These are phyloP conservation scores for Ondatra zibethicus DNA, from an alignment of 2,113 vertebrate species.

Conservation along the genomic window DNA sequence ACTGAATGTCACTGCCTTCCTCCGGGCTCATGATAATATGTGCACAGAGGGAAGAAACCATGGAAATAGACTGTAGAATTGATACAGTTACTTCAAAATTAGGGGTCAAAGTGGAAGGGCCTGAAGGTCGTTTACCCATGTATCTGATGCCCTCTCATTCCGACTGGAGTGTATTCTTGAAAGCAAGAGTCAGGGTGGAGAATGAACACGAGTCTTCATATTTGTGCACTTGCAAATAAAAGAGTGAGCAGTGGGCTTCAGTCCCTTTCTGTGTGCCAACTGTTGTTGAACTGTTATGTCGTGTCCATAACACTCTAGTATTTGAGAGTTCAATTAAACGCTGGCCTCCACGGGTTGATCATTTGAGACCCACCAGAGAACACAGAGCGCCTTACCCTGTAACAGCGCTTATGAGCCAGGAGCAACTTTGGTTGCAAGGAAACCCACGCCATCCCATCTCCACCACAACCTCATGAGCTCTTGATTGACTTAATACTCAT, in stretches of 20 bases:
- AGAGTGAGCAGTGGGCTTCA: background rate
- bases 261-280: too few species aligned
- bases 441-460: too few species aligned
- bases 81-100: background rate
- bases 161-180: background rate
- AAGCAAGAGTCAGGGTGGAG: background rate
- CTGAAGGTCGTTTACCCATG: background rate
- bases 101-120: background rate
- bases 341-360: background rate
- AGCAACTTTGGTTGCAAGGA: too few species aligned
- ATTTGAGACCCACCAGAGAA: background rate
- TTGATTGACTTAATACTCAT: background rate
- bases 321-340: background rate
- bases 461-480: background rate
- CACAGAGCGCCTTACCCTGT: background rate
- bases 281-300: too few species aligned
- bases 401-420: background rate
- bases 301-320: background rate
- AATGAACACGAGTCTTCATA: background rate
- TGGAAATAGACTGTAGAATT: background rate
- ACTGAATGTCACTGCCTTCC: too few species aligned
- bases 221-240: background rate
- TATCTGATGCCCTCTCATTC: background rate
- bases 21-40: too few species aligned
- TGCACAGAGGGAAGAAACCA: background rate